phyloP scores from a whole-genome alignment of 2,888 invertebrate species.

The Carterocephalus palaemon region DNA sequence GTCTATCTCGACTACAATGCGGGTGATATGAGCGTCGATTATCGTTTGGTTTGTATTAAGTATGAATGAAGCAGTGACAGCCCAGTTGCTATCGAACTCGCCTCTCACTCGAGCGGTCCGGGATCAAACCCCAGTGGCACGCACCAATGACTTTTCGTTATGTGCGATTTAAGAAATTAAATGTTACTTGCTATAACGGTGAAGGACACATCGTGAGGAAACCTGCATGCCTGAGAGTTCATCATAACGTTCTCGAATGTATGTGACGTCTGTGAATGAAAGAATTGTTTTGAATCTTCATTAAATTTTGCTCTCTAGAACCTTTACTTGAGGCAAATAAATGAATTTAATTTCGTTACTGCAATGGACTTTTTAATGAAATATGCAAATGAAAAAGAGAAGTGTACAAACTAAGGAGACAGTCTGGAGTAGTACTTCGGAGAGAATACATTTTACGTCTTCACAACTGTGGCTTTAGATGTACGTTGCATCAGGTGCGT shows the following conservation, averaged over 20 bases:
- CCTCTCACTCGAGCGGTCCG: neutral
- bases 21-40: neutral
- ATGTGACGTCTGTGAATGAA: too few species aligned
- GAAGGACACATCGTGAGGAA: too few species aligned
- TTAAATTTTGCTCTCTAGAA: too few species aligned
- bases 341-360: conserved; percentile 22
- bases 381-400: conserved; percentile 24
- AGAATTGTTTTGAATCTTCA: too few species aligned
- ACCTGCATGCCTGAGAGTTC: too few species aligned
- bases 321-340: conserved; percentile 19
- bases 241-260: too few species aligned
- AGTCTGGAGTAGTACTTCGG: conserved; percentile 14
- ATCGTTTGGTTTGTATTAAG: neutral
- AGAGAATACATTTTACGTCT: conserved; percentile 10
- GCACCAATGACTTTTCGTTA: too few species aligned
- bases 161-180: too few species aligned
- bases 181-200: too few species aligned
- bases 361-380: conserved; percentile 25
- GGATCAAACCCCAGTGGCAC: too few species aligned
- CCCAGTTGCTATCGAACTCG: neutral
- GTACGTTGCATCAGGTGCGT: too few species aligned
- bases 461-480: too few species aligned
- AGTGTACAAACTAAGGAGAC: conserved; percentile 19
- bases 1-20: conserved; percentile 3
- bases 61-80: neutral